These are phyloP conservation scores for Cosmopolites sordidus DNA, from an alignment of 2,888 invertebrate species.

Conservation along the genomic window DNA sequence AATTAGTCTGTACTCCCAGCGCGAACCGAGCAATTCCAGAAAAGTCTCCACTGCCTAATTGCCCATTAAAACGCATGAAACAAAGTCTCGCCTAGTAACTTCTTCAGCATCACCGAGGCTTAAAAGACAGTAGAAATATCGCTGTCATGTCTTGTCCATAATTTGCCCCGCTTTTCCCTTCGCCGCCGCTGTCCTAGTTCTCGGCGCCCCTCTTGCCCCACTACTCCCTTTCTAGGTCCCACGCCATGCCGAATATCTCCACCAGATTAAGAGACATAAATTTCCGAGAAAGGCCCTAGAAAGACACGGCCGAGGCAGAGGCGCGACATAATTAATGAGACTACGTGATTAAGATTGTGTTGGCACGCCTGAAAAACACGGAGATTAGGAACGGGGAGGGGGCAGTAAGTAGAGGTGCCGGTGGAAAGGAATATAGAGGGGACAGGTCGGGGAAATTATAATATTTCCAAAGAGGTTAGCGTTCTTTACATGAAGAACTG, in stretches of 20 bases:
- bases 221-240: neutral
- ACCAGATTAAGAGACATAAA: conserved; percentile 46
- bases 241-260: conserved; percentile 32
- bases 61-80: no score
- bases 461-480: no score
- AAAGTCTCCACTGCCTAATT: no score
- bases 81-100: conserved; percentile 5
- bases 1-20: no score
- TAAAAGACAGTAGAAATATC: conserved; percentile 32
- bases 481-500: no score
- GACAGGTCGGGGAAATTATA: no score
- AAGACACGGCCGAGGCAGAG: conserved; percentile 39
- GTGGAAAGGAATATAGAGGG: neutral
- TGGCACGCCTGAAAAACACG: conserved; percentile 27
- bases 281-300: conserved; percentile 31
- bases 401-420: neutral
- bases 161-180: conserved; percentile 22
- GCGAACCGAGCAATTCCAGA: no score
- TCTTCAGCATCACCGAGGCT: conserved; percentile 29
- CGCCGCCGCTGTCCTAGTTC: conserved; percentile 13
- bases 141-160: conserved; percentile 40
- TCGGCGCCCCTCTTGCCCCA: neutral
- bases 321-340: conserved; percentile 45
- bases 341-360: conserved; percentile 48
- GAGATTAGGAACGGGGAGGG: conserved; percentile 10